Conservation (phyloP, 2,797 vertebrate species). For the Xenops minutus region DNA sequence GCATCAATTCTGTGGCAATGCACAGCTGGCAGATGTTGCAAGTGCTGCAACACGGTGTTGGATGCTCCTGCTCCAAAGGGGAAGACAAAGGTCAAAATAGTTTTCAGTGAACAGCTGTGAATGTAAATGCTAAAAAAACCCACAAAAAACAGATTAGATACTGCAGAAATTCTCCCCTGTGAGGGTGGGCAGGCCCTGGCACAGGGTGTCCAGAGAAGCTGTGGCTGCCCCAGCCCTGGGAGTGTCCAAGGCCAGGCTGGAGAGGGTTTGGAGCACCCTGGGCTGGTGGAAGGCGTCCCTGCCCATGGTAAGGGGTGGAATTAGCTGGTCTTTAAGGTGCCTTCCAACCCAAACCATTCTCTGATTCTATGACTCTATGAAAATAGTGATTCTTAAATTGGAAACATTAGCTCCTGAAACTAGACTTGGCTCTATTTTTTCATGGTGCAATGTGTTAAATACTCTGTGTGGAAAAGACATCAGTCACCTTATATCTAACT, state of each 20-base stretch:
- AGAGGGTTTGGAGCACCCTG: neutral
- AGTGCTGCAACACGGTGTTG: neutral
- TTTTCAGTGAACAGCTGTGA: neutral
- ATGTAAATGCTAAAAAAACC: neutral
- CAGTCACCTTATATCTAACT: neutral
- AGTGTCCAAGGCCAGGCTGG: neutral
- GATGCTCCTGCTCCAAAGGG: neutral
- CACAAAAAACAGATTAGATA: neutral
- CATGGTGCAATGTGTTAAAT: neutral
- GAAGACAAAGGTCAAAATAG: neutral
- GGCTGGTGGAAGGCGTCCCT: neutral
- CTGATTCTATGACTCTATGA: neutral
- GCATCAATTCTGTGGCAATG: neutral
- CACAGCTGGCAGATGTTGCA: neutral
- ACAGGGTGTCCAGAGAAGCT: neutral
- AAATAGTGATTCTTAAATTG: neutral
- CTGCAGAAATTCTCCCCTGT: neutral
- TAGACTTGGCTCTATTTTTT: neutral
- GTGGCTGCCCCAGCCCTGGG: neutral
- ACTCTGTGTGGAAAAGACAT: neutral
- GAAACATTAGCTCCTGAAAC: neutral
- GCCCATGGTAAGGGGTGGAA: neutral
- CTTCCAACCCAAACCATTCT: neutral
- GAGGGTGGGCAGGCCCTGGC: neutral
- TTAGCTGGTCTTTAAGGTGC: neutral